A percentile compares a stretch with the other conserved stretches of the same genome.
Conservation (phyloP, 2,888 invertebrate genomes). For the Encarsia formosa region DNA sequence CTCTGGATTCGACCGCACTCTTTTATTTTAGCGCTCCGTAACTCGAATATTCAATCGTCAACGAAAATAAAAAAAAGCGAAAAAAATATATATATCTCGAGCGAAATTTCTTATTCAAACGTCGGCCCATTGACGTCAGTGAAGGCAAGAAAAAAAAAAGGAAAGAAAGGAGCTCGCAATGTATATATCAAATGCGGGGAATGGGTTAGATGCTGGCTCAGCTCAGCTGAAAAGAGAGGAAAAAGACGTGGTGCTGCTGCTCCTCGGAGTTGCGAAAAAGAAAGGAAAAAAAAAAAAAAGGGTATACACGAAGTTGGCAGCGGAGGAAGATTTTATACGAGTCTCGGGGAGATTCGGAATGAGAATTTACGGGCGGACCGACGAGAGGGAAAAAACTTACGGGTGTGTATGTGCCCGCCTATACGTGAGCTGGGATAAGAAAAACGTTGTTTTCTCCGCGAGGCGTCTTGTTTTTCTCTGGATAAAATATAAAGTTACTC, state of each 20-base stretch:
- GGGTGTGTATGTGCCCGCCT: too few relatives aligned
- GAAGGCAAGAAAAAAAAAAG: constrained; percentile 6
- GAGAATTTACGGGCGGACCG: constrained; percentile 49
- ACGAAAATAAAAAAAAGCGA: constrained; percentile 5
- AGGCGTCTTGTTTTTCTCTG: too few relatives aligned
- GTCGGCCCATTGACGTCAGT: constrained; percentile 10
- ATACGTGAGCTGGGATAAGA: not conserved
- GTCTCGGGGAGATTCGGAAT: constrained; percentile 47
- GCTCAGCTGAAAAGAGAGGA: constrained; percentile 3
- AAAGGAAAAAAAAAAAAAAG: too few relatives aligned
- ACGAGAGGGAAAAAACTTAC: constrained; percentile 22
- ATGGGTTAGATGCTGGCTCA: too few relatives aligned
- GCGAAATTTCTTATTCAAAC: constrained; percentile 36
- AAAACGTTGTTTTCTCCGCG: too few relatives aligned
- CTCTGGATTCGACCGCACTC: too few relatives aligned
- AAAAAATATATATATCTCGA: constrained; percentile 40
- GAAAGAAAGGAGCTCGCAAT: constrained; percentile 21
- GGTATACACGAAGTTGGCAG: constrained; percentile 21
- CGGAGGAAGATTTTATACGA: constrained; percentile 46
- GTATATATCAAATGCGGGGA: constrained; percentile 15
- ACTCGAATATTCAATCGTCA: not conserved
- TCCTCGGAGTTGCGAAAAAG: too few relatives aligned
- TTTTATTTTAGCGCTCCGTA: too few relatives aligned
- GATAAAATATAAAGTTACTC: too few relatives aligned
- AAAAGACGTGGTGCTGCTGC: not conserved